Evolutionary conservation across 2,888 invertebrate genomes (phyloP).

Genomic region (Aricia artaxerxes): DNA sequence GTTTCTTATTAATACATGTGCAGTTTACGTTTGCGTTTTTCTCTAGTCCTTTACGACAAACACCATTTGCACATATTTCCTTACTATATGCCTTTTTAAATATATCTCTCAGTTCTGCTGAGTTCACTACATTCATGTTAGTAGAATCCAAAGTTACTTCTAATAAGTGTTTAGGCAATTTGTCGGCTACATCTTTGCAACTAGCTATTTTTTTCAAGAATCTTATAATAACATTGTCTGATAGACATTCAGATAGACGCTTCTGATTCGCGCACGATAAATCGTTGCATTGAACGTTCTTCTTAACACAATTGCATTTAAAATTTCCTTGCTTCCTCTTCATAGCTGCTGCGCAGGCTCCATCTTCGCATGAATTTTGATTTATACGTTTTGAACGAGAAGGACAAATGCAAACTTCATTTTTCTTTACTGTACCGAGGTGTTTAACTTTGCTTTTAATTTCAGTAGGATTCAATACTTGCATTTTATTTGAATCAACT

Average conservation of each 20-base stretch:
- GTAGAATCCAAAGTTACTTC: slow-evolving; percentile 49
- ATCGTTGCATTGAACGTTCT: slow-evolving; percentile 46
- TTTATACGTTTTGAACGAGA: slow-evolving; percentile 38
- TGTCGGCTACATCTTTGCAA: slow-evolving; percentile 26
- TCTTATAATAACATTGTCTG: slow-evolving; percentile 22
- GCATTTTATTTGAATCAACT: slow-evolving; percentile 46
- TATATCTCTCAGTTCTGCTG: slow-evolving; percentile 48
- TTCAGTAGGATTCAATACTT: slow-evolving; percentile 48
- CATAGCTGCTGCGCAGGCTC: slow-evolving; percentile 44
- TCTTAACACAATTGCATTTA: slow-evolving; percentile 44
- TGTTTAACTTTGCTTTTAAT: slow-evolving; percentile 45
- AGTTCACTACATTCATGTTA: slow-evolving; percentile 52
- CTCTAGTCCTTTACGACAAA: slow-evolving; percentile 38
- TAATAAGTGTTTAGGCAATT: slow-evolving; percentile 40
- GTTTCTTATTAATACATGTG: slow-evolving; percentile 42
- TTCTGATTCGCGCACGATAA: slow-evolving; percentile 42
- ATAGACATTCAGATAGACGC: neutral
- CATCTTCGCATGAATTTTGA: slow-evolving; percentile 41
- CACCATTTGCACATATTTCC: slow-evolving; percentile 41
- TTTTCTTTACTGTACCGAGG: slow-evolving; percentile 40
- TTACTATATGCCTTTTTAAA: slow-evolving; percentile 36
- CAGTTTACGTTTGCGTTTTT: slow-evolving; percentile 37
- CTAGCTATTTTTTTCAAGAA: slow-evolving; percentile 27
- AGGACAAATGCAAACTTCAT: slow-evolving; percentile 47
- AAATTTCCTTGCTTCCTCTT: slow-evolving; percentile 46